Conservation (phyloP, 2,888 invertebrate genomes). For the Osmoderma eremita region DNA sequence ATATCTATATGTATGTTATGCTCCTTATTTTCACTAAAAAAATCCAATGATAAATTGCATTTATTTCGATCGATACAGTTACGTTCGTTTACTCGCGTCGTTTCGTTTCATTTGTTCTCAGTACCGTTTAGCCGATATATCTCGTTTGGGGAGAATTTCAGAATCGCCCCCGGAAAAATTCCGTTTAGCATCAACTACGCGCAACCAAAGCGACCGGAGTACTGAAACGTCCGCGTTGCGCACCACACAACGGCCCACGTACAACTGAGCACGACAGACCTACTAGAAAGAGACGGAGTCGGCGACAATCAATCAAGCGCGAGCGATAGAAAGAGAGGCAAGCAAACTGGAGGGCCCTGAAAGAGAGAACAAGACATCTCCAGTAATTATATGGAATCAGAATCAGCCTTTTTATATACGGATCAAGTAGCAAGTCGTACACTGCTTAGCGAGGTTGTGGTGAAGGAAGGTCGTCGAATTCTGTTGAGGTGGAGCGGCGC, state of each 20-base stretch:
- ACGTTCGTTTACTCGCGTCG: slow-evolving; percentile 30
- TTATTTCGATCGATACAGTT: slow-evolving; percentile 33
- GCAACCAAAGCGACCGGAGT: slow-evolving; percentile 43
- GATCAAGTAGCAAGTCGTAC: slow-evolving; percentile 61
- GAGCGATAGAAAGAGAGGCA: slow-evolving; percentile 38
- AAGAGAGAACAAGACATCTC: slow-evolving; percentile 52
- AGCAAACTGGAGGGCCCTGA: slow-evolving; percentile 42
- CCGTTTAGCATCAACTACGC: slow-evolving; percentile 40
- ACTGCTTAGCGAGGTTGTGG: slow-evolving; percentile 60
- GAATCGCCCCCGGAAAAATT: slow-evolving; percentile 21
- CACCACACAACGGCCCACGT: slow-evolving; percentile 58
- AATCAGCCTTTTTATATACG: slow-evolving; percentile 62
- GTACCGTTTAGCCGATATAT: slow-evolving; percentile 18
- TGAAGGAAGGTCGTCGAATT: slow-evolving; percentile 9
- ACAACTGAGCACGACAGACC: slow-evolving; percentile 60
- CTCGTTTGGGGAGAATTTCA: slow-evolving; percentile 24
- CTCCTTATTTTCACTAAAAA: slow-evolving; percentile 16
- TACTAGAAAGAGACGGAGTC: slow-evolving; percentile 55
- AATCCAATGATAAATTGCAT: slow-evolving; percentile 25
- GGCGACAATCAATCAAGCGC: slow-evolving; percentile 49
- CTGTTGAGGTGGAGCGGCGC: background rate
- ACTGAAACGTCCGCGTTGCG: slow-evolving; percentile 54
- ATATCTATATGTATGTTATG: slow-evolving; percentile 6
- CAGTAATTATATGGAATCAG: slow-evolving; percentile 63
- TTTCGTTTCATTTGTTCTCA: slow-evolving; percentile 25